A percentile compares a stretch with the other conserved stretches of the same genome.
Evolutionary conservation across 2,797 vertebrate genomes (phyloP).

Genomic region (Gastrophryne carolinensis): DNA sequence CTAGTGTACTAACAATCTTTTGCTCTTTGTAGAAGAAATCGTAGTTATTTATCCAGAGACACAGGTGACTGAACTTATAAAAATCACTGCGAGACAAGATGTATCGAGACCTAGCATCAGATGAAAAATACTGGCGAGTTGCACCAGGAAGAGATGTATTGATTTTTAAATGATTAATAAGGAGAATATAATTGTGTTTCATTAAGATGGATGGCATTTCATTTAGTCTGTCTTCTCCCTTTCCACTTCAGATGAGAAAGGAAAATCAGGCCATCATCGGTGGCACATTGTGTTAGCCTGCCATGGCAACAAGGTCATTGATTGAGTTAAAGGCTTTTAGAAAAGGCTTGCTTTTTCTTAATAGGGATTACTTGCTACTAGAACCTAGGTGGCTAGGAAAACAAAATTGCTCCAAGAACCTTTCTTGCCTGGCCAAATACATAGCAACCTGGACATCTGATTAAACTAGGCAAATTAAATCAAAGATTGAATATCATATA

Average conservation of each 20-base stretch:
- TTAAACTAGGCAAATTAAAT: no score
- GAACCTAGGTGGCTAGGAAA: constrained; percentile 56
- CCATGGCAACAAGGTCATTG: constrained; percentile 92
- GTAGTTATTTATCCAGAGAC: constrained; percentile 79
- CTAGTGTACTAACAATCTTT: no score
- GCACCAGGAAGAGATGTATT: constrained; percentile 97
- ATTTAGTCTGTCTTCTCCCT: constrained; percentile 97
- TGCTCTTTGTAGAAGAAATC: constrained; percentile 62
- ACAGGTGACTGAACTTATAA: constrained; percentile 97
- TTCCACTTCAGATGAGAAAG: constrained; percentile 90
- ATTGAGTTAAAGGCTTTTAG: constrained; percentile 75
- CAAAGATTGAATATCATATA: no score
- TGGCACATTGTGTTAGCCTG: constrained; percentile 85
- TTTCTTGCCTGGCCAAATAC: no score
- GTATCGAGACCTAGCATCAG: constrained; percentile 85
- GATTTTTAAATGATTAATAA: constrained; percentile 99
- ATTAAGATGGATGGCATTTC: constrained; percentile 99
- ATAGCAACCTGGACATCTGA: no score
- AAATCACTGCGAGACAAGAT: constrained; percentile 90
- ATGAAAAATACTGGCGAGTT: constrained; percentile 96
- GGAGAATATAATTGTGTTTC: constrained; percentile 99
- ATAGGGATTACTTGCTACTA: constrained; percentile 58
- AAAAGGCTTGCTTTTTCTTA: constrained; percentile 64
- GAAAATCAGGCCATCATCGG: constrained; percentile 93
- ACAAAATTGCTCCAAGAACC: constrained; percentile 41